phyloP scores from a whole-genome alignment of 2,888 invertebrate genomes.

The Cerceris rybyensis region DNA sequence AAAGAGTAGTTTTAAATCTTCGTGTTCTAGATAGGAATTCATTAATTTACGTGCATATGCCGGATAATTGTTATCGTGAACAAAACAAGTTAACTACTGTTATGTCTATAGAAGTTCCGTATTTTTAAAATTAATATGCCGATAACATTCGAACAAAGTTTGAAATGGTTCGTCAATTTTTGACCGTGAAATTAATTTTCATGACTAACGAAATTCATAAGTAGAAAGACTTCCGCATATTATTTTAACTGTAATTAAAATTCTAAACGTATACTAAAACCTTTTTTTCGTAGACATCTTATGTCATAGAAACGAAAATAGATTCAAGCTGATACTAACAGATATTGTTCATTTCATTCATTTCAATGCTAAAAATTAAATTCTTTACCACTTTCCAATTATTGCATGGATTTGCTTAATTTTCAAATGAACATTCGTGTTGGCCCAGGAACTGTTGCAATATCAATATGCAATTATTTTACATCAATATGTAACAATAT shows the following conservation, averaged over 20 bases:
- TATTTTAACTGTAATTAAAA: neutral
- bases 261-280: neutral
- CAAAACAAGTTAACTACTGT: neutral
- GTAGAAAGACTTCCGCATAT: neutral
- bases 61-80: neutral
- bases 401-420: neutral
- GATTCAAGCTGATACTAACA: neutral
- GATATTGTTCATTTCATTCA: slow-evolving; percentile 17
- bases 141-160: too few species aligned
- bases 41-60: neutral
- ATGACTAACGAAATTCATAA: too few species aligned
- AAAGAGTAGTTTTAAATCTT: neutral
- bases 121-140: too few species aligned
- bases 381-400: slow-evolving; percentile 8
- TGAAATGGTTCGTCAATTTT: too few species aligned
- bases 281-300: slow-evolving; percentile 12
- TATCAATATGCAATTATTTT: too few species aligned
- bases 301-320: slow-evolving; percentile 6
- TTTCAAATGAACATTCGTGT: neutral
- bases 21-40: neutral
- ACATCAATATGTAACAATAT: neutral
- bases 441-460: too few species aligned
- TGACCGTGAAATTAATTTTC: too few species aligned
- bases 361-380: slow-evolving; percentile 2
- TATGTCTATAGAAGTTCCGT: neutral